Conservation (phyloP, 1,140 invertebrate species). For the Eulimnadia texana region DNA sequence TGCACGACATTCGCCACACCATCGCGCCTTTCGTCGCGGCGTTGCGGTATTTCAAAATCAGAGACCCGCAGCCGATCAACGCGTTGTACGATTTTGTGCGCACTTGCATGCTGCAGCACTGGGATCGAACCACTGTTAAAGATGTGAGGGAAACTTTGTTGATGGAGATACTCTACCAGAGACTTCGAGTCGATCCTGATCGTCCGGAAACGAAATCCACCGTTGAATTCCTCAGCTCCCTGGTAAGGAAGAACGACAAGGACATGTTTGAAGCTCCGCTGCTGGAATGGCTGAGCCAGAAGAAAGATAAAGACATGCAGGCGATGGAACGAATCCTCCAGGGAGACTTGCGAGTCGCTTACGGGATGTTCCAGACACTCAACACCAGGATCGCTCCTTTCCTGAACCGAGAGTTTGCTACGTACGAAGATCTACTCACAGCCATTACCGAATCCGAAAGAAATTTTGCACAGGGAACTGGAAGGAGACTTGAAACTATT, state of each 20-base stretch:
- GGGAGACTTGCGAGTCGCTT: neutral
- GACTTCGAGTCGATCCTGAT: neutral
- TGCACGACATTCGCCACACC: neutral
- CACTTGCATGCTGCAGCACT: neutral
- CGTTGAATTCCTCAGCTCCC: neutral
- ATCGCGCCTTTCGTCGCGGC: constrained; percentile 7
- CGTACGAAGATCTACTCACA: neutral
- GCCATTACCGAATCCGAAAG: neutral
- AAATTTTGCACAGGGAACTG: neutral
- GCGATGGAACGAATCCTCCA: constrained; percentile 6
- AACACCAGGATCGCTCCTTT: constrained; percentile 5
- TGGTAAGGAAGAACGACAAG: neutral
- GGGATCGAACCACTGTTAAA: neutral
- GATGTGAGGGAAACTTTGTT: neutral
- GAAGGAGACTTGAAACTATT: neutral
- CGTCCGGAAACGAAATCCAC: constrained; percentile 1
- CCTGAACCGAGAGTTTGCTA: neutral
- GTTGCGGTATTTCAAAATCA: neutral
- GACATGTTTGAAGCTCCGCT: neutral
- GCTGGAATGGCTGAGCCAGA: neutral
- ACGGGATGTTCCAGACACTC: constrained; percentile 2
- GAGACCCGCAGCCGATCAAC: neutral
- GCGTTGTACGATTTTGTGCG: neutral
- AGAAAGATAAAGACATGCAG: constrained; percentile 5
- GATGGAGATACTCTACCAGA: neutral